phyloP scores from a whole-genome alignment of 2,888 invertebrate species.

The Chrysomela aeneicollis region DNA sequence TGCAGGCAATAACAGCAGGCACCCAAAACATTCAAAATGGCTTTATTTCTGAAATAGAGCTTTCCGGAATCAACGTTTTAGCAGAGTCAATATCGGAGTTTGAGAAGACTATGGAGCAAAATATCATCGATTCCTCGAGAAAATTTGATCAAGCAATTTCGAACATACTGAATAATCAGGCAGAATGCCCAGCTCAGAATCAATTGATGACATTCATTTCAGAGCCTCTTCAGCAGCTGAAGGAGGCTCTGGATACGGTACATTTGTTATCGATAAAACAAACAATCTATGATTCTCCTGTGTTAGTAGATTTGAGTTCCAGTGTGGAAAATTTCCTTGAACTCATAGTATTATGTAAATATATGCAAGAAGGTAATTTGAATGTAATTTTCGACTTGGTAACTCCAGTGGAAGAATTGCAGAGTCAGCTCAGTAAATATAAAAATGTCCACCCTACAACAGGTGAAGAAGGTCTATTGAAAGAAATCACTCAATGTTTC shows the following conservation, averaged over 20 bases:
- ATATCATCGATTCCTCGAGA: neutral
- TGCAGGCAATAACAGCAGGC: slow-evolving; percentile 47
- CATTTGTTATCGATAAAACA: slow-evolving; percentile 6
- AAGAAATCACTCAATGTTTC: slow-evolving; percentile 51
- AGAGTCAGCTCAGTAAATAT: slow-evolving; percentile 46
- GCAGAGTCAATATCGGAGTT: slow-evolving; percentile 34
- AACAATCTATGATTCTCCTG: slow-evolving; percentile 45
- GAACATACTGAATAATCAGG: neutral
- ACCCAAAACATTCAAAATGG: slow-evolving; percentile 35
- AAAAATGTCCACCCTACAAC: slow-evolving; percentile 45
- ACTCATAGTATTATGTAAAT: slow-evolving; percentile 50
- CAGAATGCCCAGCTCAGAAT: neutral
- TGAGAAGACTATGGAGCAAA: neutral
- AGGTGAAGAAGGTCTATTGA: slow-evolving; percentile 50
- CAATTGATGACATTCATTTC: neutral
- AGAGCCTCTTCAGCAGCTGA: neutral
- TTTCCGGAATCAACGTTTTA: slow-evolving; percentile 46
- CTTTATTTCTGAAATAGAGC: slow-evolving; percentile 43
- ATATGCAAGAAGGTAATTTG: slow-evolving; percentile 47
- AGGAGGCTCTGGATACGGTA: neutral
- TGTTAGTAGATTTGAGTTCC: slow-evolving; percentile 49
- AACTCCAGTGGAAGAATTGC: slow-evolving; percentile 50
- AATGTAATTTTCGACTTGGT: slow-evolving; percentile 50
- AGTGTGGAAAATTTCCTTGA: slow-evolving; percentile 51
- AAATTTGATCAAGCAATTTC: neutral